A percentile compares a stretch with the other conserved stretches of the same genome.
phyloP scores from a whole-genome alignment of 2,888 invertebrate species.

The Ligdia adustata region DNA sequence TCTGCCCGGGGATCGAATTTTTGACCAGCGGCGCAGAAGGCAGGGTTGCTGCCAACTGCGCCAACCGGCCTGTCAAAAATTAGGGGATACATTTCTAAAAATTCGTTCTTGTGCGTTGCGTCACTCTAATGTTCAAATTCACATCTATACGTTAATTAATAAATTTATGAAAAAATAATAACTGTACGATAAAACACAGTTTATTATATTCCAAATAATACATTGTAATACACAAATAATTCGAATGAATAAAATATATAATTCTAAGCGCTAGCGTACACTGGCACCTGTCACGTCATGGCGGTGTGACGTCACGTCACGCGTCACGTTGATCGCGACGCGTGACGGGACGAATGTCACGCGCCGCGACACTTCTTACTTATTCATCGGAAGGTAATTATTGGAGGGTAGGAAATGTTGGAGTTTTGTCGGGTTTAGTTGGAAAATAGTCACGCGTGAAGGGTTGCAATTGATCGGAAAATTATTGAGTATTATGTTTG shows the following conservation, averaged over 20 bases:
- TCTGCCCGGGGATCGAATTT: no score
- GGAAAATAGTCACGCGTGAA: conserved; percentile 1
- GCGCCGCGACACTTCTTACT: conserved; percentile 50
- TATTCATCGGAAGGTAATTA: conserved; percentile 53
- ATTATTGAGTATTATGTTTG: no score
- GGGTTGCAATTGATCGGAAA: not conserved
- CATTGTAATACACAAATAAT: conserved; percentile 38
- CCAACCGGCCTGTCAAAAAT: no score
- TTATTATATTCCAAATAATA: not conserved
- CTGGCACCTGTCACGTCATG: conserved; percentile 24
- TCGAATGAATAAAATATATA: conserved; percentile 38
- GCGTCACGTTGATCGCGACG: conserved; percentile 37
- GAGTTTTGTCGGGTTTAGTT: conserved; percentile 37
- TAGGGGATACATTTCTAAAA: no score
- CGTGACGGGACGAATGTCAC: conserved; percentile 42
- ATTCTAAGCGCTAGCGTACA: conserved; percentile 23
- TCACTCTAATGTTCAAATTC: no score
- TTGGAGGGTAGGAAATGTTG: conserved; percentile 39
- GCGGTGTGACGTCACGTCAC: conserved; percentile 43
- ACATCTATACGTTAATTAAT: no score
- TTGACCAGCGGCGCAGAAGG: no score
- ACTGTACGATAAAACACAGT: no score
- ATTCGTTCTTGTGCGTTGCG: no score
- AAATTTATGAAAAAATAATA: no score
- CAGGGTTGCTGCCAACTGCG: no score